phyloP scores from a whole-genome alignment of 2,113 vertebrate species.

The Corvus cornix region DNA sequence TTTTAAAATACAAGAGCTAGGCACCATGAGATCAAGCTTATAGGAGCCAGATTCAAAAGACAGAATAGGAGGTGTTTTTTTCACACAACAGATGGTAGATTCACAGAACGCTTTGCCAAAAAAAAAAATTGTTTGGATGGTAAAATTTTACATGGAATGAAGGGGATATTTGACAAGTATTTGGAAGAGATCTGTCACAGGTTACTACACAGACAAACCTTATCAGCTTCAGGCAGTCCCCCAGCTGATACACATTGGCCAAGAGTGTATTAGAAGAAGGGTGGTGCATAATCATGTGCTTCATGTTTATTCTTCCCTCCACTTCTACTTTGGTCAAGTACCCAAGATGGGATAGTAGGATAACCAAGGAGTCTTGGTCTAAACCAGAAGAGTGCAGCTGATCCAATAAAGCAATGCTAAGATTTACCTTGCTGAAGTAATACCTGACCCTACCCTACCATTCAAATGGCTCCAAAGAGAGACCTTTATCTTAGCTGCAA shows the following conservation, averaged over 20 bases:
- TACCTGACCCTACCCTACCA: neutral
- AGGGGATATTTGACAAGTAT: neutral
- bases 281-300: neutral
- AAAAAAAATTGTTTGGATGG: neutral
- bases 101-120: neutral
- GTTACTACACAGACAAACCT: neutral
- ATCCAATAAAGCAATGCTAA: neutral
- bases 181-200: neutral
- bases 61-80: neutral
- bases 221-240: neutral
- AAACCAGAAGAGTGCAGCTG: neutral
- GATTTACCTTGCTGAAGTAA: neutral
- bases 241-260: neutral
- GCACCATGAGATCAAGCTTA: neutral
- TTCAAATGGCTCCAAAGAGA: neutral
- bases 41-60: neutral
- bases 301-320: neutral
- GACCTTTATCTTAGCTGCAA: neutral
- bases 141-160: neutral
- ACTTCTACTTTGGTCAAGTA: neutral
- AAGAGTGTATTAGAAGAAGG: neutral
- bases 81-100: slow-evolving; percentile 48
- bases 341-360: neutral
- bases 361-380: neutral
- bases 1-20: neutral